Evolutionary conservation across 2,888 invertebrate genomes (phyloP).

Genomic region (Melanostoma mellinum): DNA sequence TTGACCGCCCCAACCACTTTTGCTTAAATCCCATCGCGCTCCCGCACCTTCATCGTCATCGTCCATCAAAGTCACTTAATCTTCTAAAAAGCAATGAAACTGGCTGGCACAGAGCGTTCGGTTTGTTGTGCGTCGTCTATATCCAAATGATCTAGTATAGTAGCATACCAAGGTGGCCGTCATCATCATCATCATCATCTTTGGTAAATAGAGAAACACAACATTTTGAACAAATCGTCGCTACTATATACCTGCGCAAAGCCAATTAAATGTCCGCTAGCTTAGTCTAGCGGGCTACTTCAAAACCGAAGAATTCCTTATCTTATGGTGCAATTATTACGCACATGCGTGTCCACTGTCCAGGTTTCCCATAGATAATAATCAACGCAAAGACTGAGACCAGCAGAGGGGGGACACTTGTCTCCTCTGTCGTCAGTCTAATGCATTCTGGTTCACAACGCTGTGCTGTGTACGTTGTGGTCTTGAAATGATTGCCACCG

Average conservation of each 20-base stretch:
- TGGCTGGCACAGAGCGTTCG: constrained; percentile 50
- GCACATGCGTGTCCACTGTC: constrained; percentile 64
- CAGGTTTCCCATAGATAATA: constrained; percentile 46
- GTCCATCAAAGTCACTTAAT: constrained; percentile 54
- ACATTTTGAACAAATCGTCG: constrained; percentile 46
- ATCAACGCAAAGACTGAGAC: neutral
- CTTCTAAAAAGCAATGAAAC: constrained; percentile 49
- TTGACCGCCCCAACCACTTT: constrained; percentile 59
- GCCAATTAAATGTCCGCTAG: constrained; percentile 63
- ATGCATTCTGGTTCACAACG: constrained; percentile 64
- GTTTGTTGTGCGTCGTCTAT: constrained; percentile 18
- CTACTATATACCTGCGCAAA: constrained; percentile 1
- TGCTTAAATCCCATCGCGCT: constrained; percentile 19
- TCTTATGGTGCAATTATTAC: constrained; percentile 48
- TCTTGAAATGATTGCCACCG: constrained; percentile 73
- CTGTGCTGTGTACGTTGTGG: constrained; percentile 27
- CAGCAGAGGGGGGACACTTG: neutral
- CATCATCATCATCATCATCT: constrained; percentile 63
- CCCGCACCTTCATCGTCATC: constrained; percentile 29
- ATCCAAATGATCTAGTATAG: constrained; percentile 71
- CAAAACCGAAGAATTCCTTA: constrained; percentile 42
- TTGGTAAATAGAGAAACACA: constrained; percentile 56
- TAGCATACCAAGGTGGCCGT: constrained; percentile 58
- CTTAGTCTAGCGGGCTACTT: constrained; percentile 44
- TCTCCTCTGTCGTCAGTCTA: neutral